Conservation (phyloP, 2,888 invertebrate genomes). For the Caenorhabditis plicata region DNA sequence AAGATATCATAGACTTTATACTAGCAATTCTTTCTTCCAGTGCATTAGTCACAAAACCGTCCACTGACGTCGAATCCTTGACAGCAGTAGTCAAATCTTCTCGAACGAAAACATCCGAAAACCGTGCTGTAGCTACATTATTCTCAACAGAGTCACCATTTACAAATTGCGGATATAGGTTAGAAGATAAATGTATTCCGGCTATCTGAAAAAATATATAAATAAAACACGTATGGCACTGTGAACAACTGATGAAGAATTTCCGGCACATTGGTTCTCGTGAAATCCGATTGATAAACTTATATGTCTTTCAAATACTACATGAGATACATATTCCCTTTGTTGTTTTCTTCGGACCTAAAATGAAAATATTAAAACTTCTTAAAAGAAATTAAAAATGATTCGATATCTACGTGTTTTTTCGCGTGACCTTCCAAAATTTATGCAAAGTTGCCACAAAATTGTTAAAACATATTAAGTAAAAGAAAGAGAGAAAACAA, state of each 20-base stretch:
- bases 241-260: constrained; percentile 17
- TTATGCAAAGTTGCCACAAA: too few relatives aligned
- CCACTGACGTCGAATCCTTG: constrained; percentile 38
- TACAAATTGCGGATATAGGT: constrained; percentile 27
- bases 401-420: not conserved
- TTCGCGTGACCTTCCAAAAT: too few relatives aligned
- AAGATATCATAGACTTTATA: constrained; percentile 17
- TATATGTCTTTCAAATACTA: constrained; percentile 36
- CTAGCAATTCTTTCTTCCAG: constrained; percentile 33
- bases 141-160: constrained; percentile 25
- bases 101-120: constrained; percentile 41
- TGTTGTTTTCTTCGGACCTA: constrained; percentile 35
- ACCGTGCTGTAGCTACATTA: constrained; percentile 24
- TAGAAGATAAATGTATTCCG: constrained; percentile 33
- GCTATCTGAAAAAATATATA: constrained; percentile 25
- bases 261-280: constrained; percentile 30
- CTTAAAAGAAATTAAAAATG: not conserved
- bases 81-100: constrained; percentile 38
- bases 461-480: too few relatives aligned
- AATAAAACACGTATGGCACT: too few relatives aligned
- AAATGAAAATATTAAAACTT: not conserved
- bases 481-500: too few relatives aligned
- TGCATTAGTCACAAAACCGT: constrained; percentile 34
- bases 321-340: constrained; percentile 37
- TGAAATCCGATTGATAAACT: constrained; percentile 38